Percentiles rank a stretch among this genome's conserved stretches.
phyloP scores from a whole-genome alignment of 92 coral and sea anemone species.

The Pocillopora meandrina region DNA sequence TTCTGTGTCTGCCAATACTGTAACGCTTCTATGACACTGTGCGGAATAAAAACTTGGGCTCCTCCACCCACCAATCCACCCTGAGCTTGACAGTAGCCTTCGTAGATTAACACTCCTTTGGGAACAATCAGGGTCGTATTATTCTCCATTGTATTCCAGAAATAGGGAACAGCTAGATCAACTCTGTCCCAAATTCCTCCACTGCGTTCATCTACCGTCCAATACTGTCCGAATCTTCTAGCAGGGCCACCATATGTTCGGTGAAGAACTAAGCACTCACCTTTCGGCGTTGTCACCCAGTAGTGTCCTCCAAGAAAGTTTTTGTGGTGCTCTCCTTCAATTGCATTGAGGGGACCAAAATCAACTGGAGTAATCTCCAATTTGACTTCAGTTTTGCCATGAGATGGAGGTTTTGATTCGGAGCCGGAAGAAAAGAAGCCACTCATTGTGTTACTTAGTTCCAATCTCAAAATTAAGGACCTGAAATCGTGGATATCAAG shows the following conservation, averaged over 20 bases:
- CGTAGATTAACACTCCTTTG: slow-evolving; percentile 31
- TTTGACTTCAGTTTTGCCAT: slow-evolving; percentile 45
- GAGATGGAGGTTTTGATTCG: background rate
- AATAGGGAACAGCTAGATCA: slow-evolving; percentile 14
- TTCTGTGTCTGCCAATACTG: background rate
- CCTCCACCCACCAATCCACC: slow-evolving; percentile 22
- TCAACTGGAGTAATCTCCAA: slow-evolving; percentile 24
- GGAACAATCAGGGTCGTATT: slow-evolving; percentile 18
- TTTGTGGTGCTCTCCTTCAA: slow-evolving; percentile 29
- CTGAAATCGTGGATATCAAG: no score
- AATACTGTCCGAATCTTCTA: slow-evolving; percentile 28
- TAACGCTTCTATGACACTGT: slow-evolving; percentile 18
- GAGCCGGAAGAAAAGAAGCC: no score
- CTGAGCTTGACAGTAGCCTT: slow-evolving; percentile 31
- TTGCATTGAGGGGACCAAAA: slow-evolving; percentile 25
- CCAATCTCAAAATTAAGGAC: no score
- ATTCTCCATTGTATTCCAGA: slow-evolving; percentile 34
- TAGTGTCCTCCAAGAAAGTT: slow-evolving; percentile 45
- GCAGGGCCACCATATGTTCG: slow-evolving; percentile 38
- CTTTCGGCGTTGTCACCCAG: slow-evolving; percentile 41
- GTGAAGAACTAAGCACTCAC: slow-evolving; percentile 16
- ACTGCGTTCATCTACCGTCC: slow-evolving; percentile 25
- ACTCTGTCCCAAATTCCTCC: slow-evolving; percentile 13
- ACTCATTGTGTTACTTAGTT: no score
- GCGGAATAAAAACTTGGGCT: slow-evolving; percentile 38